Evolutionary conservation across 2,797 vertebrate species (phyloP).

Genomic region (Fratercula arctica): DNA sequence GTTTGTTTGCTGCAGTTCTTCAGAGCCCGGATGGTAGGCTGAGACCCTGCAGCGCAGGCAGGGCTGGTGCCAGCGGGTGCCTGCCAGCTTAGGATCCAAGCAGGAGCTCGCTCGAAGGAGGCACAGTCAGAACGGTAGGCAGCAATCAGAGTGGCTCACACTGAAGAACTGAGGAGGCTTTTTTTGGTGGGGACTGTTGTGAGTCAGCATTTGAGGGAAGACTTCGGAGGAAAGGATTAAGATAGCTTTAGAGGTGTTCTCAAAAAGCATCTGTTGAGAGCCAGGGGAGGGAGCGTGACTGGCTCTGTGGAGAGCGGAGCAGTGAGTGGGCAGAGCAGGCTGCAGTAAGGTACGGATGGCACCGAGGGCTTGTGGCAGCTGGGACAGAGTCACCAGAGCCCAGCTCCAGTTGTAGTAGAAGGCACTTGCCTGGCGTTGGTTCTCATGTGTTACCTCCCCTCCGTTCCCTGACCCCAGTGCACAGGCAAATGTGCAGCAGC

Average conservation of each 20-base stretch:
- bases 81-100: not conserved
- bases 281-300: not conserved
- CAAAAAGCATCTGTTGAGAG: not conserved
- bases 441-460: not conserved
- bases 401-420: not conserved
- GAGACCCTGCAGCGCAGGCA: not conserved
- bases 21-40: not conserved
- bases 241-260: not conserved
- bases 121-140: not conserved
- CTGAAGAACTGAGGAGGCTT: not conserved
- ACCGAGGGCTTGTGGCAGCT: not conserved
- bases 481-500: not conserved
- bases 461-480: too few relatives aligned
- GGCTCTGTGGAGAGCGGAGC: not conserved
- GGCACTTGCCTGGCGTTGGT: not conserved
- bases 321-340: not conserved
- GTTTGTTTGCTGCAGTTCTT: not conserved
- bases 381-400: not conserved
- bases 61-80: not conserved
- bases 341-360: too few relatives aligned
- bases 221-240: not conserved
- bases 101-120: fast-evolving
- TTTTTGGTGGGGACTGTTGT: not conserved
- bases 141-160: not conserved
- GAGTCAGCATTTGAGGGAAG: not conserved